Percentiles rank a stretch among this genome's conserved stretches.
phyloP scores from a whole-genome alignment of 64 coral and sea anemone genomes.

The Acropora tenuis region DNA sequence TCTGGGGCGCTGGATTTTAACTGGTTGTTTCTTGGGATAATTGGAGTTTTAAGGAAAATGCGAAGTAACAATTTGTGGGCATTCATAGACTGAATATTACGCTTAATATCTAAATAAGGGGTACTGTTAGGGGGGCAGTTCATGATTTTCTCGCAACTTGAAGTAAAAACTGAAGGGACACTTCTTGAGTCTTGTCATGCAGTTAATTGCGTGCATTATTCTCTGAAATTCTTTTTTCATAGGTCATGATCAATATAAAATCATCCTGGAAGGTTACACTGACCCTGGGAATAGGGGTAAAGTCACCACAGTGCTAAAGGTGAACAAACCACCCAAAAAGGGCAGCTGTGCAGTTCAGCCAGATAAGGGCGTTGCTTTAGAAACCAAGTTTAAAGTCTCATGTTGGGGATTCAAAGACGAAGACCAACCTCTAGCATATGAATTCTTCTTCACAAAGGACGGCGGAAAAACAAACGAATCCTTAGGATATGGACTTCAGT shows the following conservation, averaged over 20 bases:
- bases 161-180: no score
- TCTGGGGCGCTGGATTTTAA: no score
- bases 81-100: no score
- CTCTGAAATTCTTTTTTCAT: neutral
- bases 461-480: neutral
- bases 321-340: neutral
- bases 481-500: neutral
- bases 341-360: conserved; percentile 10
- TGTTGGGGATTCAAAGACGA: conserved; percentile 23
- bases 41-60: no score
- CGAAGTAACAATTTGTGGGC: no score
- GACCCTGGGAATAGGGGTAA: neutral
- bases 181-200: no score
- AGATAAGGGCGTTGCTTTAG: neutral
- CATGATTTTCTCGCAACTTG: no score
- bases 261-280: neutral
- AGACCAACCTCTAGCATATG: conserved; percentile 18
- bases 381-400: neutral
- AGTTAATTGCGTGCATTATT: no score
- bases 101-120: no score
- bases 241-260: neutral
- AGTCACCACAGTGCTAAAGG: neutral
- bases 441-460: neutral
- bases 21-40: no score
- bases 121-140: no score